Evolutionary conservation across 2,888 invertebrate species (phyloP), one percentile per base, ranked within the genome.

Genomic region (Papilio protenor): DNA sequence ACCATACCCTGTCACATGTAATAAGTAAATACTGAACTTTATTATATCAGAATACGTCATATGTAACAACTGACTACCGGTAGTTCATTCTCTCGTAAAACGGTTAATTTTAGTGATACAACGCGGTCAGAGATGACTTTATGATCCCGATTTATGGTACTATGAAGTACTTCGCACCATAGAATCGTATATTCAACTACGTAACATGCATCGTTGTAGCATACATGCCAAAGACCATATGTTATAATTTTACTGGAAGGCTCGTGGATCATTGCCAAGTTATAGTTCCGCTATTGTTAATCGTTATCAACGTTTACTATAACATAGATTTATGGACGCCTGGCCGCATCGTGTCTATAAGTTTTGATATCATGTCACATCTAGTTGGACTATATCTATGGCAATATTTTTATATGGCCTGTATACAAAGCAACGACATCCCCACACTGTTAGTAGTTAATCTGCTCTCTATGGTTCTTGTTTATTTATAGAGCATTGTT

Each of bases 401-500:
- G 33, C 14, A 23, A n/a, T 40, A 21, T 81, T 81, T 83, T 82
- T 82, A 78, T 81, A 72, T 78, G 79, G 78, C 70, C 76, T 73
- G 74, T 78, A 75, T 45, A 64, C 73, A 76, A 80, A 71, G 77
- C 81, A 80, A 82, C 78, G 81, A 85, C 90, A 87, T 88, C 92
- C 92, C 93, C 87, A 84, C 86, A 85, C 27, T 27, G 61, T 27
- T 61, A 27, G 61, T 61, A 61, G 27, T 93, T 91, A 86, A 87
- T 84, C 85, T 74, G 55, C 16, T 79, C 80, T 86, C 87, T 87
- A 84, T 85, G 87, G 82, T 84, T 82, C 85, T 91, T 92, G 91
- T 93, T 92, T 92, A 92, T 92, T 91, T 92, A 91, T 88, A 86
- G 84, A 85, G 87, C 86, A 84, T 84, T 88, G 88, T 90, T 91